Base-by-base conservation (phyloP, 2,113 vertebrate species). In the Pituophis catenifer region DNA sequence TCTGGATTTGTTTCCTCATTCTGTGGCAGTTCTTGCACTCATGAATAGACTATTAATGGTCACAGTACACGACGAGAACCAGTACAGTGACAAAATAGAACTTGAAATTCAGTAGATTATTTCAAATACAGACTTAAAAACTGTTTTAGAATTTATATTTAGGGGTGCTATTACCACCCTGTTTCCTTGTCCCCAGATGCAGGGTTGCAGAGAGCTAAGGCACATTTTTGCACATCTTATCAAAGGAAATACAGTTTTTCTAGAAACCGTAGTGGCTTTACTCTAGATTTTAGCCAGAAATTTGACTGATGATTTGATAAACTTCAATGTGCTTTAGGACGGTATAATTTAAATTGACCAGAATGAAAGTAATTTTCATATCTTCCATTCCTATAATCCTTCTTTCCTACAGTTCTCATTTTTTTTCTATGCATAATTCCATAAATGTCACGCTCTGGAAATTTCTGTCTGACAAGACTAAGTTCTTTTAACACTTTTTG, bases 401-500 rank as follows among this genome's bases (percentile, higher is more conserved):
- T 33, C 38, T 88, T 62, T 10, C 89, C 90, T 33, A 48, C 21
- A 89, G 55, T 3, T 53, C 21, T 91, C 23, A 0, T 93, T 55
- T 23, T 50, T 92, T 93, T 62, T 65, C 26, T 93, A 89, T 93
- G 91, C 17, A 0, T 88, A 88, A 88, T 38, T 88, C 87, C 52
- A 50, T n/a, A 70, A 24, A 44, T 26, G 12, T 5, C 90, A 90
- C 29, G 93, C 12, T 11, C 5, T 65, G 93, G 81, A 70, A 95
- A 57, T 19, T 94, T 94, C 44, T 59, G 5, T n/a, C 38, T 58
- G 21, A 3, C 88, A 62, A 38, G 48, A 26, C 86, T 62, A 91
- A 95, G 81, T 2, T 19, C 57, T 91, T 90, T 59, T 94, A 91
- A 93, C 93, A 90, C 17, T 8, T 89, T 90, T 89, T 92, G 53